These are phyloP conservation scores for Clarias pachynema DNA, from an alignment of 2,797 vertebrate genomes.

Conservation along the genomic window DNA sequence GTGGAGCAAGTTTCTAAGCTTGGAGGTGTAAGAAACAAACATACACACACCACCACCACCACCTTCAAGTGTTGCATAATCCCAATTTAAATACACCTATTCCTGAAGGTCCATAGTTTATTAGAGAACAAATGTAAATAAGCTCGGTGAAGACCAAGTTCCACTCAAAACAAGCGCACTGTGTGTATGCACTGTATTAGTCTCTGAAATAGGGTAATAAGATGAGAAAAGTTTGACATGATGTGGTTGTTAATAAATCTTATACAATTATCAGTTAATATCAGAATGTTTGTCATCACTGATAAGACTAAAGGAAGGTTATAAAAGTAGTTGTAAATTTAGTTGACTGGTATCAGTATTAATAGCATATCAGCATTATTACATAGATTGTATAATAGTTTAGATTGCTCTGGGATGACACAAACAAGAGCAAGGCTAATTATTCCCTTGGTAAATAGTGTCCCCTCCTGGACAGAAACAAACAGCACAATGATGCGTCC, in stretches of 20 bases:
- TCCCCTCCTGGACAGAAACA: conserved; percentile 6
- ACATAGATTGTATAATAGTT: neutral
- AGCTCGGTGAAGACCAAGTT: neutral
- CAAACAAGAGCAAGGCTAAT: neutral
- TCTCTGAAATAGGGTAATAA: neutral
- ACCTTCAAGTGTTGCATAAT: neutral
- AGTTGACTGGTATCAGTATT: neutral
- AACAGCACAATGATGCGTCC: neutral
- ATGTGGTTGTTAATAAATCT: neutral
- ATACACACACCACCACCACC: no score
- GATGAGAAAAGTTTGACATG: neutral
- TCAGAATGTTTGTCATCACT: neutral
- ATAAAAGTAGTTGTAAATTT: neutral
- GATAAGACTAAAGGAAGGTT: neutral
- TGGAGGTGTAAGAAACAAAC: no score
- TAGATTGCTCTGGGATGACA: neutral
- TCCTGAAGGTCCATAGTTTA: neutral
- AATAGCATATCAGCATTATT: neutral
- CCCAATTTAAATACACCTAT: neutral
- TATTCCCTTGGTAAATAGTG: neutral
- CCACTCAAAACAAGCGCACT: neutral
- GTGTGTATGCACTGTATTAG: no score
- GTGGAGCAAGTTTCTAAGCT: neutral
- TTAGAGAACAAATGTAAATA: neutral
- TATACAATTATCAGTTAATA: neutral